Base-by-base conservation (phyloP, 2,113 vertebrate species). In the Bujurquina vittata region DNA sequence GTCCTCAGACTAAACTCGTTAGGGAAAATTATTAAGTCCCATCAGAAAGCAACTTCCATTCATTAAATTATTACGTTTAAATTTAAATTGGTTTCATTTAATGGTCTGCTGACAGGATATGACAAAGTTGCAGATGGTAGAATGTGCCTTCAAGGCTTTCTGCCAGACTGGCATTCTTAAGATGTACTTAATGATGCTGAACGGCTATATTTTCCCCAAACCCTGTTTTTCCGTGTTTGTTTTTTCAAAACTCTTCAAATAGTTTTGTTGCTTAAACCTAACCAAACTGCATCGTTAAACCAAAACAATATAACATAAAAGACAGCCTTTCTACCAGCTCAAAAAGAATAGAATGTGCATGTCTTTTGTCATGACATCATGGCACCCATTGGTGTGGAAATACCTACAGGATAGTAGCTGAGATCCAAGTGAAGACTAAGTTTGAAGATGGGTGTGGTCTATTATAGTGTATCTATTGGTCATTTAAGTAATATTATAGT, bases 31-130 rank as follows among this genome's bases (percentile, higher is more conserved):
- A 67, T 77, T 17, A 46, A 67, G 18, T 73, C 31, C 35, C 9
- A 59, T 78, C 22, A 83, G 75, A 80, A 62, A 35, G 35, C 23
- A 15, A 22, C 29, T 43, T 56, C 83, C 15, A 43, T 49, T 80
- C 40, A 35, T 35, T 56, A 57, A 40, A 55, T 80, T 54, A 59
- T 80, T 40, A 8, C 22, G 56, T 37, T 75, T 11, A 5, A 15
- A 23, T 87, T 59, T 60, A 35, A 75, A 46, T 76, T 54, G 17
- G 17, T 58, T 3, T 35, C 20, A 56, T 54, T 57, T 83, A 11
- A 31, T 67, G 23, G 15, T 73, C 22, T 78, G 52, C 31, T 62
- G 40, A 49, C 26, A 46, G 18, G 63, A 33, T 78, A 58, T 20
- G 63, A 52, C 11, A 83, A 61, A 29, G 55, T 79, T 12, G 40